Percentiles rank a stretch among this genome's conserved stretches.
phyloP scores from a whole-genome alignment of 2,797 vertebrate species.

The Sebastes kiyomatsui region DNA sequence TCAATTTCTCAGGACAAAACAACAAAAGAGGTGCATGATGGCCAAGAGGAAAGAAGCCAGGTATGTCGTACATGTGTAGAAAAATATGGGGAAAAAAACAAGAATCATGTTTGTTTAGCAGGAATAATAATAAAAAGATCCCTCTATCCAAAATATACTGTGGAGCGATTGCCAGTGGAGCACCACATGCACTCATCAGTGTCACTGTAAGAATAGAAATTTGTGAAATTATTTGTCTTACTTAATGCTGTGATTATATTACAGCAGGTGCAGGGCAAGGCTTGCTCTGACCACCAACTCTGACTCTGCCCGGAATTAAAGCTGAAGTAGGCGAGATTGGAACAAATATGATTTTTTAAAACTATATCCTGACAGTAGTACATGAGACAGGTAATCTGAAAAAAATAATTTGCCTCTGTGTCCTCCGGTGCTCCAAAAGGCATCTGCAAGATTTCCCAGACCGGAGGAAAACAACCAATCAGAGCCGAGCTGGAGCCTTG shows the following conservation, averaged over 20 bases:
- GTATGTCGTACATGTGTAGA: neutral
- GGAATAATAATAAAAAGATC: neutral
- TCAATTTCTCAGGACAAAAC: neutral
- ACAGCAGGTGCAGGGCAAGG: neutral
- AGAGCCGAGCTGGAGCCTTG: accelerated
- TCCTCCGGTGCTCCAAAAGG: no score
- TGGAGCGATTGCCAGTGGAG: neutral
- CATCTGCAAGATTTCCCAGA: no score
- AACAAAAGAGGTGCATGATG: neutral
- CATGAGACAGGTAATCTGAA: no score
- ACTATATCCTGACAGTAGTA: no score
- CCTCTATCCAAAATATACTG: neutral
- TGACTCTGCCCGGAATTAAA: neutral
- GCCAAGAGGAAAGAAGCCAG: neutral
- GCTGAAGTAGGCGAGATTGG: no score
- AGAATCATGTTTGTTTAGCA: neutral
- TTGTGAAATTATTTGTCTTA: neutral
- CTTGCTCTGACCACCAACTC: neutral
- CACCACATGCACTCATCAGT: neutral
- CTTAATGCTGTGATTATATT: neutral
- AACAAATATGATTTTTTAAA: no score
- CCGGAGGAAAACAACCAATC: no score
- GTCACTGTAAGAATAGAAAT: neutral
- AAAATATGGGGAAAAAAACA: neutral
- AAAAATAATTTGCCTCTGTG: accelerated